Evolutionary conservation across 1,140 invertebrate genomes (phyloP).

Genomic region (Drosophila oshimai): DNA sequence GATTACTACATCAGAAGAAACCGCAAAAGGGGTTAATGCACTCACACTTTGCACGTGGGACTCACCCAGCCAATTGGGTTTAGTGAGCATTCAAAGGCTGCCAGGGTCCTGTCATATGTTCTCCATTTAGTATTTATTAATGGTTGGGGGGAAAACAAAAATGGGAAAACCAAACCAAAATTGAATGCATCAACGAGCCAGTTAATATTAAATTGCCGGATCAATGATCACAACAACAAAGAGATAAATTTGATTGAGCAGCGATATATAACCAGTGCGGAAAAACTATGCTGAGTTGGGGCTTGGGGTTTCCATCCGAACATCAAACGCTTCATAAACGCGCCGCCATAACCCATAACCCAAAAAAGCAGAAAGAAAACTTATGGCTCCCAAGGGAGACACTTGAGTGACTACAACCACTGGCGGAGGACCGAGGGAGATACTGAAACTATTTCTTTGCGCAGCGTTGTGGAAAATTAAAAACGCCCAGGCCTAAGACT

Average conservation of each 20-base stretch:
- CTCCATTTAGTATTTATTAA: slow-evolving; percentile 71
- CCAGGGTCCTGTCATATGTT: slow-evolving; percentile 28
- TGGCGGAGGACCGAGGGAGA: slow-evolving; percentile 7
- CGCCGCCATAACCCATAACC: slow-evolving; percentile 33
- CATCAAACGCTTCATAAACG: slow-evolving; percentile 79
- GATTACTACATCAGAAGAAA: slow-evolving; percentile 41
- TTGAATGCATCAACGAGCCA: slow-evolving; percentile 74
- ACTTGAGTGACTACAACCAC: slow-evolving; percentile 70
- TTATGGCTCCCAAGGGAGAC: slow-evolving; percentile 69
- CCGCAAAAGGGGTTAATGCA: slow-evolving; percentile 49
- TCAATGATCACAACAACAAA: slow-evolving; percentile 54
- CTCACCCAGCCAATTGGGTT: slow-evolving; percentile 19
- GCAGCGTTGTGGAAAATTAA: slow-evolving; percentile 82
- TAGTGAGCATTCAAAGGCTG: slow-evolving; percentile 16
- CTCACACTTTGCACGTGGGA: slow-evolving; percentile 38
- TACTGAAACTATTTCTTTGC: slow-evolving; percentile 80
- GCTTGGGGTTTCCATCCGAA: slow-evolving; percentile 37
- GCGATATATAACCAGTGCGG: slow-evolving; percentile 7
- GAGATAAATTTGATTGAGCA: slow-evolving; percentile 34
- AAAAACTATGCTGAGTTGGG: slow-evolving; percentile 53
- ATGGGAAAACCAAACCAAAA: slow-evolving; percentile 29
- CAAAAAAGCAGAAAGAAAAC: slow-evolving; percentile 34
- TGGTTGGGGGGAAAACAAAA: slow-evolving; percentile 26
- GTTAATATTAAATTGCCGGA: slow-evolving; percentile 77
- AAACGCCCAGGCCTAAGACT: slow-evolving; percentile 43